Conservation (phyloP, 2,797 vertebrate species). For the Paedocypris micromegethes region DNA sequence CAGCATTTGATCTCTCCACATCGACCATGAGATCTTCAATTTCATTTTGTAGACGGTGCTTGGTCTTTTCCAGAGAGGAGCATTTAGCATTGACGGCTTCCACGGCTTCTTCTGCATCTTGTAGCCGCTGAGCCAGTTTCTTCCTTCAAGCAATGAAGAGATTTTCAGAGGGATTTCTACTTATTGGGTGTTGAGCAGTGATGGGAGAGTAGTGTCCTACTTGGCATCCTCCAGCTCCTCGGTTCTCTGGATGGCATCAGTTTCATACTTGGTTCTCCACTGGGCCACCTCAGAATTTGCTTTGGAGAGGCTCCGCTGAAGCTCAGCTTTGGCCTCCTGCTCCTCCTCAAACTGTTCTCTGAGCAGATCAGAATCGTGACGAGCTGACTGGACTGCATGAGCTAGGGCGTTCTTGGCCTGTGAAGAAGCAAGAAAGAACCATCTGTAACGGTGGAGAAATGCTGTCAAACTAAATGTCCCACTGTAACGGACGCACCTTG, state of each 20-base stretch:
- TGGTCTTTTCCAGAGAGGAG: constrained; percentile 79
- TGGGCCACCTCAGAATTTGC: constrained; percentile 69
- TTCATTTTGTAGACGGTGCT: constrained; percentile 48
- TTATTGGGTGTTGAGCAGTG: neutral
- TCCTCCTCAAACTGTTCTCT: constrained; percentile 81
- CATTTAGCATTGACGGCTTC: constrained; percentile 85
- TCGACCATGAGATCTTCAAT: constrained; percentile 75
- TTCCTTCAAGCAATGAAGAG: constrained; percentile 49
- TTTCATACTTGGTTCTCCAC: constrained; percentile 71
- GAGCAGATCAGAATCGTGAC: constrained; percentile 74
- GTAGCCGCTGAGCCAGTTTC: constrained; percentile 78
- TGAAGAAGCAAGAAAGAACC: neutral
- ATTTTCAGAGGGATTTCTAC: neutral
- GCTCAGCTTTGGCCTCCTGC: constrained; percentile 74
- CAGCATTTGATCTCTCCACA: constrained; percentile 77
- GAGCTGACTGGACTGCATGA: constrained; percentile 74
- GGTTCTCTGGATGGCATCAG: constrained; percentile 68
- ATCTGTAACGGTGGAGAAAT: neutral
- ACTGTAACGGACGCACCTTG: constrained; percentile 62
- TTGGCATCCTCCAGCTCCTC: constrained; percentile 70
- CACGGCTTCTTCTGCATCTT: constrained; percentile 82
- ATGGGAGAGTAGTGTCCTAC: constrained; percentile 40
- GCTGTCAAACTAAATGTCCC: no score
- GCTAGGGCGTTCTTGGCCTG: constrained; percentile 81
- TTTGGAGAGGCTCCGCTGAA: constrained; percentile 63